These are phyloP conservation scores for Hystrix cristata DNA, from an alignment of 2,113 vertebrate species.

Conservation along the genomic window DNA sequence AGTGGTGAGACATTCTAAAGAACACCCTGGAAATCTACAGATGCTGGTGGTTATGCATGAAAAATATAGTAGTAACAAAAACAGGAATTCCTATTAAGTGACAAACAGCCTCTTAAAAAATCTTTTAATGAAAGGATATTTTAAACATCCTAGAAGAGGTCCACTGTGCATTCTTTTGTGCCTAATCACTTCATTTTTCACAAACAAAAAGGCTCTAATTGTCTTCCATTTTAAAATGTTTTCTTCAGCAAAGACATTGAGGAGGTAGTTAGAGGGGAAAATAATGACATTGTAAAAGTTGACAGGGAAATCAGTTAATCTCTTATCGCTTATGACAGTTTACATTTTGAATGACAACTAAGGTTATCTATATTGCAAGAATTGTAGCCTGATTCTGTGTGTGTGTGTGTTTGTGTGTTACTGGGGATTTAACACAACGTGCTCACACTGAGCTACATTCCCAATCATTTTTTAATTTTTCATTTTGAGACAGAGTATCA, in stretches of 20 bases:
- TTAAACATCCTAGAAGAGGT: conserved; percentile 79
- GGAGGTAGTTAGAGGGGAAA: conserved; percentile 77
- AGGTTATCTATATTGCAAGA: conserved; percentile 81
- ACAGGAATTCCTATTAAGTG: conserved; percentile 69
- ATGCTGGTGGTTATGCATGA: conserved; percentile 59
- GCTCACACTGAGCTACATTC: background rate
- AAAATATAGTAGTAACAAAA: conserved; percentile 70
- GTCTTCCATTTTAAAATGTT: conserved; percentile 81
- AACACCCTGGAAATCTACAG: conserved; percentile 1
- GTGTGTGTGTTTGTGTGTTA: background rate
- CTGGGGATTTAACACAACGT: background rate
- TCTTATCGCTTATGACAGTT: conserved; percentile 79
- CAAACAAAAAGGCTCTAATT: conserved; percentile 81
- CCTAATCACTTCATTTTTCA: conserved; percentile 80
- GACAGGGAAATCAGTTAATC: conserved; percentile 77
- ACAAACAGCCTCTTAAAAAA: conserved; percentile 76
- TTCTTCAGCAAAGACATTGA: conserved; percentile 73
- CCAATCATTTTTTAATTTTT: background rate
- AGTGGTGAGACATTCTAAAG: conserved; percentile 40
- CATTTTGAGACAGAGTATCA: background rate
- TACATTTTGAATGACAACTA: conserved; percentile 81
- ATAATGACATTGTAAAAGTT: conserved; percentile 79
- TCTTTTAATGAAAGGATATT: conserved; percentile 80
- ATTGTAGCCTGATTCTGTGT: background rate
- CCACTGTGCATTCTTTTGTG: conserved; percentile 70